These are phyloP conservation scores for Calcarius lapponicus DNA, from an alignment of 2,797 vertebrate species.

Conservation along the genomic window DNA sequence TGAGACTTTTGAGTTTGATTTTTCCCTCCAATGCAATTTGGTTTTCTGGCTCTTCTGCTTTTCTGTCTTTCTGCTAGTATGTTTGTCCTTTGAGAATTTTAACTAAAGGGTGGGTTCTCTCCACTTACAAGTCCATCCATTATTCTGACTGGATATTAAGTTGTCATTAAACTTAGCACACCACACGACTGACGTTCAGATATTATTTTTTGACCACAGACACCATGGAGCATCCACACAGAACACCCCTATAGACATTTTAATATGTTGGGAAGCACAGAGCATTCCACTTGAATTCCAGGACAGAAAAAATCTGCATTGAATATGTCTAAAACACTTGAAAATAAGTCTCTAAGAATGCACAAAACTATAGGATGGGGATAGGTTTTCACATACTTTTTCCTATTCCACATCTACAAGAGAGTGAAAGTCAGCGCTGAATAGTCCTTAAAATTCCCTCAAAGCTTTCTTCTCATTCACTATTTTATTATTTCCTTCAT, in stretches of 20 bases:
- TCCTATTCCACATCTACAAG: neutral
- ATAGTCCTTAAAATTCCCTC: neutral
- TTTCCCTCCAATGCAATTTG: neutral
- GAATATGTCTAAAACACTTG: neutral
- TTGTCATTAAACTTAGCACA: neutral
- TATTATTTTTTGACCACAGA: neutral
- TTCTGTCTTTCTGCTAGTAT: neutral
- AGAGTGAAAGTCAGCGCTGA: neutral
- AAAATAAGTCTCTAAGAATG: neutral
- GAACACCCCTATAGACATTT: neutral
- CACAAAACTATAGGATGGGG: neutral
- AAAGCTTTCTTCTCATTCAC: neutral
- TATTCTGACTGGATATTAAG: neutral
- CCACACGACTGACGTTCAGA: neutral
- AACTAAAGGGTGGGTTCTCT: neutral
- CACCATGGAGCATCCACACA: too few relatives aligned
- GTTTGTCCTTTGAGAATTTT: neutral
- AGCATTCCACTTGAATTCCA: neutral
- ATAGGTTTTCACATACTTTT: neutral
- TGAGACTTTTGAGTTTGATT: neutral
- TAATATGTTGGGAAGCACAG: neutral
- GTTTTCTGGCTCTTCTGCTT: neutral
- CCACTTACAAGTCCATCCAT: fast-evolving
- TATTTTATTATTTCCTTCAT: neutral
- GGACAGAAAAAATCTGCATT: neutral